Evolutionary conservation across 2,888 invertebrate genomes (phyloP).

Genomic region (Automeris io): DNA sequence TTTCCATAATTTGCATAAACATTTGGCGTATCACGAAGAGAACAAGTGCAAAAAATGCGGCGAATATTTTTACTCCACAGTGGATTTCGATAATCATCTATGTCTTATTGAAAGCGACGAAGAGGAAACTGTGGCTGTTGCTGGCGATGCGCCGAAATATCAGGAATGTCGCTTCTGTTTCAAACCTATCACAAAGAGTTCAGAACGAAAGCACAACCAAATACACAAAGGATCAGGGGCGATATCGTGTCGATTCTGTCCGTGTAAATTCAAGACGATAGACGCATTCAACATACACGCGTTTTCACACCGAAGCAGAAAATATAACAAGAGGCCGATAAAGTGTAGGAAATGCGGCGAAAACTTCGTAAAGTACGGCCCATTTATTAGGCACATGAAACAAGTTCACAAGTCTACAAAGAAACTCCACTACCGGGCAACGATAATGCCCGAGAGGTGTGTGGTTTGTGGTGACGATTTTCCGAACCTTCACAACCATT

Average conservation of each 20-base stretch:
- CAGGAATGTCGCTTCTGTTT: conserved; percentile 70
- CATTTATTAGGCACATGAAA: conserved; percentile 64
- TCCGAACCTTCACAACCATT: conserved; percentile 79
- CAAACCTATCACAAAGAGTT: conserved; percentile 56
- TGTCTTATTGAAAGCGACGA: conserved; percentile 67
- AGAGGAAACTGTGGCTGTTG: conserved; percentile 32
- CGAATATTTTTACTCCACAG: conserved; percentile 62
- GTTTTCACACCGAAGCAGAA: conserved; percentile 64
- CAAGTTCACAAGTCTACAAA: conserved; percentile 49
- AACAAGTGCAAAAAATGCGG: conserved; percentile 67
- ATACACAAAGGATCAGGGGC: conserved; percentile 61
- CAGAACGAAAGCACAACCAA: conserved; percentile 49
- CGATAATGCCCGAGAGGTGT: conserved; percentile 72
- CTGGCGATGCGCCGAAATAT: conserved; percentile 34
- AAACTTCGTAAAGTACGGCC: conserved; percentile 62
- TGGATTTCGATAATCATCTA: conserved; percentile 59
- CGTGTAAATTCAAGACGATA: conserved; percentile 65
- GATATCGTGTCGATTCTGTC: conserved; percentile 69
- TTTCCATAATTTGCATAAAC: conserved; percentile 63
- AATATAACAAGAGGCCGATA: conserved; percentile 63
- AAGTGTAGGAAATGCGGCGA: conserved; percentile 62
- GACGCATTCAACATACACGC: conserved; percentile 70
- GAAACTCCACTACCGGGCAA: conserved; percentile 60
- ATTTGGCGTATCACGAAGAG: conserved; percentile 64
- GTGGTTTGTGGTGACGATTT: conserved; percentile 77